Base-by-base conservation (phyloP, 1,140 invertebrate genomes). In the Marisa cornuarietis region DNA sequence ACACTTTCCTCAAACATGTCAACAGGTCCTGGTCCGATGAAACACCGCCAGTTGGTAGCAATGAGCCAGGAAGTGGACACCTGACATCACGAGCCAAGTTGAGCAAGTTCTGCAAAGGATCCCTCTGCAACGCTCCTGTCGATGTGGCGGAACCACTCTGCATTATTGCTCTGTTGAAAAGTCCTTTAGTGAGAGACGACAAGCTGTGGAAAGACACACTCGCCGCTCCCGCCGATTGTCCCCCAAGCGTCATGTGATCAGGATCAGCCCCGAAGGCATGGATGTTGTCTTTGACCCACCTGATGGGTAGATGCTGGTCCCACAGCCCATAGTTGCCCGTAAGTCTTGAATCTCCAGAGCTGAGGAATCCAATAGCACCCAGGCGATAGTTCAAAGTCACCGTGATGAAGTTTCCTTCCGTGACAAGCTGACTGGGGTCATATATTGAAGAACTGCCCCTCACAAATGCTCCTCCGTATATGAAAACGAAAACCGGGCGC, bases 191-290 rank as follows among this genome's bases (percentile, higher is more conserved):
- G 42, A 68, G 72, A 5, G 86, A 83, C 71, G 78, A 82, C 31
- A 87, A 26, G 8, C 82, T 75, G 6, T 83, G 81, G 10, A 82
- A 71, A 3, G 79, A 58, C 9, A 83, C 83, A 63, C 83, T 85
- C 18, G 74, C 76, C 0, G 76, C 79, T 10, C 88, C 87, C 10
- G 93, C 92, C 0, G 92, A 93, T 88, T 95, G 93, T 3, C 95
- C 95, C 73, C 95, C 91, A 2, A 96, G 86, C 0, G 95, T 96
- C 0, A 96, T 91, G 54, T 92, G 90, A 22, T 92, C 90, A 0
- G 93, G 91, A 90, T 96, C 94, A 13, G 76, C 93, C 2, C 93
- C 93, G 80, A 94, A 94, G 1, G 88, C 83, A 3, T 80, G 79
- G 62, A 94, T 93, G 80, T 91, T 91, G 26, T 87, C 80, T 73